These are phyloP conservation scores for Graphium colonna DNA, from an alignment of 2,888 invertebrate genomes.

Conservation along the genomic window DNA sequence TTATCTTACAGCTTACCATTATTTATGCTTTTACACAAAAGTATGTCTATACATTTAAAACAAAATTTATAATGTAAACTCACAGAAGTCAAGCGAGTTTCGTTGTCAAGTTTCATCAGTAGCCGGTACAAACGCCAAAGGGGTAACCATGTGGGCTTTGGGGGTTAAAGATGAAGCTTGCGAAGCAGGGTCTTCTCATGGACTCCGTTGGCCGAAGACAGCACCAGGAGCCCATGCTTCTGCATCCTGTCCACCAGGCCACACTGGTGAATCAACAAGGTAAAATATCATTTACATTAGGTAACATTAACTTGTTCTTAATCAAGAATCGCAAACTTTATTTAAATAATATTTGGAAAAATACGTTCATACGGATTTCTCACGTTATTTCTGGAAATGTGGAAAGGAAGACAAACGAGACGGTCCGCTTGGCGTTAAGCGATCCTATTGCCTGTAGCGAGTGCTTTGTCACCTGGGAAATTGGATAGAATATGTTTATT, in stretches of 20 bases:
- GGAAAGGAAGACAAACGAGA: too few species aligned
- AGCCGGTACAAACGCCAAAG: constrained; percentile 67
- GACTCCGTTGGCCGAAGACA: constrained; percentile 82
- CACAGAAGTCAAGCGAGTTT: constrained; percentile 88
- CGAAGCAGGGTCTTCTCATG: constrained; percentile 76
- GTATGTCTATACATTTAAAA: not conserved
- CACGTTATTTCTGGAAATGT: too few species aligned
- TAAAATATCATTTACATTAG: constrained; percentile 24
- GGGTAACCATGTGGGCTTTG: constrained; percentile 83
- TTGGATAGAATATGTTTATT: too few species aligned
- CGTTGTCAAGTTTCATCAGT: constrained; percentile 85
- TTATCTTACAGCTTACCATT: not conserved
- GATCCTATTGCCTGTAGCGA: too few species aligned
- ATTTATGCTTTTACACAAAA: too few species aligned
- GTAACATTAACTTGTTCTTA: not conserved
- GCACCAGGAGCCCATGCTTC: constrained; percentile 86
- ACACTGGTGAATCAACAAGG: constrained; percentile 68
- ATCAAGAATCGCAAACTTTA: too few species aligned
- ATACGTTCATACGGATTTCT: too few species aligned
- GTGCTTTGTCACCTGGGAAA: too few species aligned
- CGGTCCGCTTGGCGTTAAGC: too few species aligned
- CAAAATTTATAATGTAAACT: not conserved
- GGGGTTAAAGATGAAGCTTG: constrained; percentile 77
- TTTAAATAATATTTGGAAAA: too few species aligned
- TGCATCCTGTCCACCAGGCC: constrained; percentile 72